Base-by-base conservation (phyloP, 2,113 vertebrate species). In the Megaptera novaeangliae region DNA sequence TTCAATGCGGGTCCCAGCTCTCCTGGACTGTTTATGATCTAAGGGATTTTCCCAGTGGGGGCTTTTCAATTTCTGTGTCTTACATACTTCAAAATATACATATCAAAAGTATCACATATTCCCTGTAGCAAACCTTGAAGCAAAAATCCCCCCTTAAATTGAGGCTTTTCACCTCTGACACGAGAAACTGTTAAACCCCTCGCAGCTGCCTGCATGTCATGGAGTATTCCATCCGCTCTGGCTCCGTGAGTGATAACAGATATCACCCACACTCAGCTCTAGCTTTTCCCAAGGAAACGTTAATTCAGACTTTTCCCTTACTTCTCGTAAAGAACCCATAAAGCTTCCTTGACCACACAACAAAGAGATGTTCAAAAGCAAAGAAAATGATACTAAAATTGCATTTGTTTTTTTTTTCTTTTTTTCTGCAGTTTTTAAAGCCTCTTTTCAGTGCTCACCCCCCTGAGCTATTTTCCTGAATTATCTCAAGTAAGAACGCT, bases 141-240 rank as follows among this genome's bases (percentile, higher is more conserved):
- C 44, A 71, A 71, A 88, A 81, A 89, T 23, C 71, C 13, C 59
- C 75, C 39, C 39, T 96, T 66, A 83, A 91, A 88, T 36, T n/a
- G 63, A 94, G 84, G 75, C n/a, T 94, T 63, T 97, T 85, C 55
- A 71, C 81, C 71, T 90, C 74, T 71, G 71, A 95, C 77, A 81
- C 31, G 36, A 82, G 69, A 88, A 92, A 59, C 64, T 1, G 2
- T 75, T 61, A 41, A 86, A 72, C 63, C 34, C 61, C 72, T 71
- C 0, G 1, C 34, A 49, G 77, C 52, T 93, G 84, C 11, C 7
- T 31, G 5, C 0, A 0, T 66, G 66, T 46, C 12, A 72, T 57
- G 66, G 75, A 80, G 52, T 44, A 44, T 91, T 93, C 84, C 13
- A 0, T 88, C 52, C 6, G 25, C 52, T 13, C 71, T 39, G 63